Conservation (phyloP, 2,797 vertebrate genomes). For the Halcyon chelicuti region DNA sequence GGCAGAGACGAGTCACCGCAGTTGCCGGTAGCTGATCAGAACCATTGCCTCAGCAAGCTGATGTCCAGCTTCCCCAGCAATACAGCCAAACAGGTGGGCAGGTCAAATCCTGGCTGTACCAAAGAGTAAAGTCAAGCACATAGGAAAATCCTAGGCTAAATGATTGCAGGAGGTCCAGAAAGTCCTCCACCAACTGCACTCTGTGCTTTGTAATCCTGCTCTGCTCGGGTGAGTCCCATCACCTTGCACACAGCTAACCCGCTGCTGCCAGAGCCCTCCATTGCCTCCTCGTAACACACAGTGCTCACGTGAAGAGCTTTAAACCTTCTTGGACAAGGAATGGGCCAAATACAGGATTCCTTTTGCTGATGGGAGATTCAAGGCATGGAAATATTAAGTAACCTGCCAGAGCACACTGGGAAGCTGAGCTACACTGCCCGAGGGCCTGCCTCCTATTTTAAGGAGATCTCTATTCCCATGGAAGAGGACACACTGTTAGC, state of each 20-base stretch:
- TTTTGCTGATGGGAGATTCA: neutral
- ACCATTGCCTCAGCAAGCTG: neutral
- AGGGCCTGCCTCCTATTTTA: slow-evolving; percentile 3
- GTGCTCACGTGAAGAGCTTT: neutral
- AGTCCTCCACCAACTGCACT: neutral
- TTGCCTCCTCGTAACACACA: neutral
- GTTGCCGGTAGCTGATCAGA: neutral
- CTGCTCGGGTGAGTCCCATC: neutral
- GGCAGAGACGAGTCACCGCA: neutral
- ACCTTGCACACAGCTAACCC: neutral
- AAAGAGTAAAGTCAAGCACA: neutral
- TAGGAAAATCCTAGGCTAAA: neutral
- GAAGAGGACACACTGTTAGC: neutral
- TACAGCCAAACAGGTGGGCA: neutral
- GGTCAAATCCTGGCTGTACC: neutral
- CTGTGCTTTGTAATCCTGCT: neutral
- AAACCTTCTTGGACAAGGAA: neutral
- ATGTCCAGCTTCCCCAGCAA: neutral
- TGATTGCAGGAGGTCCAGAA: neutral
- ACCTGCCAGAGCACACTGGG: slow-evolving; percentile 22
- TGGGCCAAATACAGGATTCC: neutral
- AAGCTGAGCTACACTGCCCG: neutral
- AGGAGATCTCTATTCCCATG: neutral
- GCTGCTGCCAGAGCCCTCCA: neutral
- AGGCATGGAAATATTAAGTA: slow-evolving; percentile 21